Base-by-base conservation (phyloP, 2,113 vertebrate genomes). In the Aix galericulata region DNA sequence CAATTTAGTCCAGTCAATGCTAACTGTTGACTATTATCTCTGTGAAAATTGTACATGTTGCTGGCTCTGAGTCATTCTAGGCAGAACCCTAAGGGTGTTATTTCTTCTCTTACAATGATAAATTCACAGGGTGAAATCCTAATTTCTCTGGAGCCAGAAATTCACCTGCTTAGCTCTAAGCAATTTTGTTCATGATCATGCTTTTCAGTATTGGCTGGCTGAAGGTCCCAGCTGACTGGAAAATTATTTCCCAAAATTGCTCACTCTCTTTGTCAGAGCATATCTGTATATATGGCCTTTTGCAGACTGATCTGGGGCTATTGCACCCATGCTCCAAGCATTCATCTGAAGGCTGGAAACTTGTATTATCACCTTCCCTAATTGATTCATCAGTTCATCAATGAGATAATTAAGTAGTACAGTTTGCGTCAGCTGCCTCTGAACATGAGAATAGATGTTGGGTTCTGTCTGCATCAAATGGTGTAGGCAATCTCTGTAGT, bases 201-300 rank as follows among this genome's bases (percentile, higher is more conserved):
- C 52, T 64, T 85, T 86, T 78, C 64, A 62, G 55, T 75, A 55
- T 31, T 69, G 77, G 53, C 80, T 81, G 60, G 48, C 80, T 59
- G 32, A 91, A 81, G 64, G 78, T n/a, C 8, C 27, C 69, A 88
- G 34, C 26, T 86, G 42, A 88, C 83, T 77, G 38, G 18, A 75
- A 83, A 56, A 71, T 63, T 27, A 93, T 88, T 93, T 78, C 56
- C 72, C 10, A 23, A 7, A 86, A 91, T 53, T 78, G 36, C 36
- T 91, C 60, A 42, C 78, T 91, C 89, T 63, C 25, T 88, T 91
- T 93, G 58, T 93, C 79, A 82, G 60, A 79, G 40, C n/a, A 16
- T 52, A 25, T 76, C 67, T 68, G 8, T 64, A 72, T 82, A 3
- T 6, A 17, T 21, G 59, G 67, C 46, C 63, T 62, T 86, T 90